Evolutionary conservation across 1,140 invertebrate genomes (phyloP), one percentile per base, ranked within the genome.

Genomic region (Acromyrmex heyeri): DNA sequence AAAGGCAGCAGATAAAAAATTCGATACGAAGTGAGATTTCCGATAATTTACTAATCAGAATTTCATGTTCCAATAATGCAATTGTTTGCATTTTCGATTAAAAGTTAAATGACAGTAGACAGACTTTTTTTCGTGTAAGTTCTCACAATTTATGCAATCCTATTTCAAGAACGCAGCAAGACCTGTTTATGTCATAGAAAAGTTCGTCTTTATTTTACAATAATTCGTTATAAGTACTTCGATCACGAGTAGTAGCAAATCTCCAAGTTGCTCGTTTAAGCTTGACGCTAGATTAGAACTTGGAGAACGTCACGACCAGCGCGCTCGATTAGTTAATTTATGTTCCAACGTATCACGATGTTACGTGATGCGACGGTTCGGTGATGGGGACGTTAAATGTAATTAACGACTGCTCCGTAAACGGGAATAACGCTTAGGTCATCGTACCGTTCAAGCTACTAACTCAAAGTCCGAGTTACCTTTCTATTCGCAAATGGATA

Each of bases 311-410:
- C 72, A 73, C 73, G 57, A 86, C 50, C 3, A 62, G 65, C 55
- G 57, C n/a, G 65, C 64, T 83, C 73, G 87, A 92, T 90, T 88
- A 88, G 82, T 86, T 90, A 88, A 92, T 92, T 92, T 90, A 91
- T 91, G 83, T 92, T 59, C 75, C 78, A 73, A 87, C 62, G 72
- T 57, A 87, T 91, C 87, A 77, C 79, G 14, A 67, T 34, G 62
- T 90, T 82, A 88, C 57, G 14, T 88, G 57, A 48, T 24, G 48
- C 65, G 62, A 67, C 21, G 48, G 64, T 61, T 79, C 65, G 72
- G 53, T 73, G 81, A 88, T 79, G 67, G 72, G 72, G 72, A 86
- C 53, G 89, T 88, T 90, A 88, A 88, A 91, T 64, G 76, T 83
- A 91, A 90, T 91, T 90, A 91, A 91, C 72, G 86, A 88, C 72